A percentile compares a stretch with the other conserved stretches of the same genome.
These are phyloP conservation scores for Rostratula benghalensis DNA, from an alignment of 2,113 vertebrate species.

Conservation along the genomic window DNA sequence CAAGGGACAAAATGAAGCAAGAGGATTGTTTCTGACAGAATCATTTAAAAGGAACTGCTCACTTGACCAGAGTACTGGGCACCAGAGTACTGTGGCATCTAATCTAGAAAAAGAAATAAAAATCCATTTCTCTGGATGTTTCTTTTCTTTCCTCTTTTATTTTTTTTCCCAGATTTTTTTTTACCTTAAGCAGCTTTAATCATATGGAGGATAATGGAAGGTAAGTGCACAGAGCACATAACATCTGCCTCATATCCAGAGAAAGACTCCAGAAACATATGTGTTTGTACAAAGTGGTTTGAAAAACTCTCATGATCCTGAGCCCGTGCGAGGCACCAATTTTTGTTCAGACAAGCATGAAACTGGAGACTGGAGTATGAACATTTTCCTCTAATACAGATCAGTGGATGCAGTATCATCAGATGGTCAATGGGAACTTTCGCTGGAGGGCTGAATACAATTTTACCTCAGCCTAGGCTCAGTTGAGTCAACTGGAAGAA, in stretches of 20 bases:
- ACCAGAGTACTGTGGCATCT: background rate
- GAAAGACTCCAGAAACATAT: slow-evolving; percentile 26
- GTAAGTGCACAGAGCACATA: background rate
- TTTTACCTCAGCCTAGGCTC: background rate
- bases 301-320: background rate
- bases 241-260: slow-evolving; percentile 26
- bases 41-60: background rate
- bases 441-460: background rate
- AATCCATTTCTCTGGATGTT: background rate
- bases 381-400: slow-evolving; percentile 2
- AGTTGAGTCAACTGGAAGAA: slow-evolving; percentile 7
- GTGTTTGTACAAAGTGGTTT: slow-evolving; percentile 9
- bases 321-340: background rate
- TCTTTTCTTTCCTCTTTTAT: background rate
- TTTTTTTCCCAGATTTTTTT: background rate
- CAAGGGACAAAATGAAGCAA: slow-evolving; percentile 20
- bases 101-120: background rate
- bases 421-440: slow-evolving; percentile 23
- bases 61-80: background rate
- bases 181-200: background rate
- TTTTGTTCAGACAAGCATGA: slow-evolving; percentile 21
- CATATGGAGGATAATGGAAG: background rate
- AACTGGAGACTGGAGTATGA: background rate
- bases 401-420: slow-evolving; percentile 10
- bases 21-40: background rate